Evolutionary conservation across 2,113 vertebrate genomes (phyloP).

Genomic region (Rhea americana): DNA sequence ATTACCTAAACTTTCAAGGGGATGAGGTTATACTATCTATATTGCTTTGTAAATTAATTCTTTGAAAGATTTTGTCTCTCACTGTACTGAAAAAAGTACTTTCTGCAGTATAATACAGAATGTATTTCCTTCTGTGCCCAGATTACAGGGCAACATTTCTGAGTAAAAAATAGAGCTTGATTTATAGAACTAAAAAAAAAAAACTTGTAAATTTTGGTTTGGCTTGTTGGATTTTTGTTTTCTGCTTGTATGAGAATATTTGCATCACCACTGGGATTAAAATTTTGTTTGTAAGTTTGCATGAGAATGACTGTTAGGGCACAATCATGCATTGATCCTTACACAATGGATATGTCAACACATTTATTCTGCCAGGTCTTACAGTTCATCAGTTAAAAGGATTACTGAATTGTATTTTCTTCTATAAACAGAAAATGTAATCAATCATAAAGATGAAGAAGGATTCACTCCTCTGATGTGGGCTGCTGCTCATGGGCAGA

Average conservation of each 20-base stretch:
- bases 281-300: background rate
- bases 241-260: background rate
- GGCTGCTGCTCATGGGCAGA: conserved; percentile 98
- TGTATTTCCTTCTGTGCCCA: background rate
- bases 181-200: background rate
- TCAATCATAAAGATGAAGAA: conserved; percentile 97
- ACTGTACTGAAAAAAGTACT: background rate
- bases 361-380: background rate
- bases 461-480: conserved; percentile 98
- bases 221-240: background rate
- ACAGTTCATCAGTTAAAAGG: background rate
- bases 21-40: background rate
- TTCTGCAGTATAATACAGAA: background rate
- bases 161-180: background rate
- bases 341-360: background rate
- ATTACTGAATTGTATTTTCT: conserved; percentile 62
- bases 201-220: background rate
- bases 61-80: background rate
- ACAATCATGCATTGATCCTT: background rate
- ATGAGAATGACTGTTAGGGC: background rate
- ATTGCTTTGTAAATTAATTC: background rate
- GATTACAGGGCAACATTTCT: background rate
- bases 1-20: background rate
- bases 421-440: conserved; percentile 88
- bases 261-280: background rate